Evolutionary conservation across 2,113 vertebrate genomes (phyloP), one percentile per base, ranked within the genome.

Genomic region (Sylvia atricapilla): DNA sequence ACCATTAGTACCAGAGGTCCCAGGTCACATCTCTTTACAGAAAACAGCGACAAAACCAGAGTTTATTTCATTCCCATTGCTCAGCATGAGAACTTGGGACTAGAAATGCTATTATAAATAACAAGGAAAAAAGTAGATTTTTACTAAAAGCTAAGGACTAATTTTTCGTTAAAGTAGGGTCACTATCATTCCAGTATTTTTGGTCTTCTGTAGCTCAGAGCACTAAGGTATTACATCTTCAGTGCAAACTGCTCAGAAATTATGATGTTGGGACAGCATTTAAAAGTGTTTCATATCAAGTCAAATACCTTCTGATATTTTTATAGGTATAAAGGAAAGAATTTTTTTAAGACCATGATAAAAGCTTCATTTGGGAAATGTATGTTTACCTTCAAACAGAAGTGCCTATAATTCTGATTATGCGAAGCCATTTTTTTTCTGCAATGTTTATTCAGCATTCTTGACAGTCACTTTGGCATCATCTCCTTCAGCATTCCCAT

Each of bases 111-210:
- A 31, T 33, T 95, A 55, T 76, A 87, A 87, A 82, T 73, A 94
- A 50, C 41, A 53, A 20, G 6, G 35, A 2, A 53, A 41, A 94
- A 80, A 20, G 8, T 46, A 59, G 58, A 58, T 83, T 37, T 22
- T 59, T 91, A 46, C 44, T 85, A 47, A 92, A 90, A 91, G 60
- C 62, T 91, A 87, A 95, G 60, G 85, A 81, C 47, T 95, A 90
- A 90, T 95, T 97, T 96, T 87, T 89, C 72, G 59, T 96, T 63
- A 73, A 58, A 83, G 68, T 46, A 87, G 66, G 52, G 96, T 83
- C 72, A 58, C 80, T 95, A 69, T 24, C 23, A 35, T 43, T 46
- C 31, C 58, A 77, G 52, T 20, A 16, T 77, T 89, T 39, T 53
- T 87, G 52, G 31, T 78, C 39, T 84, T 83, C 88, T 86, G 83